Percentiles rank a stretch among this genome's conserved stretches.
Conservation (phyloP, 1,140 invertebrate genomes). For the Papilio polyxenes region DNA sequence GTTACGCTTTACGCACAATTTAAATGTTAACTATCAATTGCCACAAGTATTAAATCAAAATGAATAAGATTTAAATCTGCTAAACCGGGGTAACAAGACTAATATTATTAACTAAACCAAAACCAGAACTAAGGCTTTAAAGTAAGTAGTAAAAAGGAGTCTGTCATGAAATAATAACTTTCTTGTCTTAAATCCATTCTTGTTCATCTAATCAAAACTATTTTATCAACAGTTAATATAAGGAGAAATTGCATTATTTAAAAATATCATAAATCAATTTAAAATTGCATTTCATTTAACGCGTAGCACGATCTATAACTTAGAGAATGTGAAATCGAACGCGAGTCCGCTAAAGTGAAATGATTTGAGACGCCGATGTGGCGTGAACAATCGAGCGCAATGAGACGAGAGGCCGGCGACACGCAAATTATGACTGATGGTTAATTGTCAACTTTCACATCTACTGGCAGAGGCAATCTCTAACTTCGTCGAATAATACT, state of each 20-base stretch:
- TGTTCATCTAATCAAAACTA: too few species aligned
- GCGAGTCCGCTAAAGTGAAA: constrained; percentile 15
- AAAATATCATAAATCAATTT: too few species aligned
- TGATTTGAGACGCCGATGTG: constrained; percentile 22
- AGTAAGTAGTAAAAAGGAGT: too few species aligned
- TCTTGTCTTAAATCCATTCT: too few species aligned
- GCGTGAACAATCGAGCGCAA: constrained; percentile 27
- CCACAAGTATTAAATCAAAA: neutral
- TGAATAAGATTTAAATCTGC: neutral
- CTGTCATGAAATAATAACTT: too few species aligned
- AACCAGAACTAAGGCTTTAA: too few species aligned
- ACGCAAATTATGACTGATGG: constrained; percentile 11
- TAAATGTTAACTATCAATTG: neutral
- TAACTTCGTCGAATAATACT: neutral
- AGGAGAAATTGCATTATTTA: too few species aligned
- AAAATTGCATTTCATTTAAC: neutral
- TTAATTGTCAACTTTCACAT: constrained; percentile 6
- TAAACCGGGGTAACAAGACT: neutral
- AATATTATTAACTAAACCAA: neutral
- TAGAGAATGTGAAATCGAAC: constrained; percentile 33
- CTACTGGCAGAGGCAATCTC: neutral
- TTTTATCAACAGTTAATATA: too few species aligned
- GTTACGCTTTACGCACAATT: neutral
- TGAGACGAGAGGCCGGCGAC: constrained; percentile 5
- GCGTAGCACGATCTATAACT: neutral